Percentiles rank a stretch among this genome's conserved stretches.
These are phyloP conservation scores for Gambusia yucatana DNA, from an alignment of 2,797 vertebrate species.

Conservation along the genomic window DNA sequence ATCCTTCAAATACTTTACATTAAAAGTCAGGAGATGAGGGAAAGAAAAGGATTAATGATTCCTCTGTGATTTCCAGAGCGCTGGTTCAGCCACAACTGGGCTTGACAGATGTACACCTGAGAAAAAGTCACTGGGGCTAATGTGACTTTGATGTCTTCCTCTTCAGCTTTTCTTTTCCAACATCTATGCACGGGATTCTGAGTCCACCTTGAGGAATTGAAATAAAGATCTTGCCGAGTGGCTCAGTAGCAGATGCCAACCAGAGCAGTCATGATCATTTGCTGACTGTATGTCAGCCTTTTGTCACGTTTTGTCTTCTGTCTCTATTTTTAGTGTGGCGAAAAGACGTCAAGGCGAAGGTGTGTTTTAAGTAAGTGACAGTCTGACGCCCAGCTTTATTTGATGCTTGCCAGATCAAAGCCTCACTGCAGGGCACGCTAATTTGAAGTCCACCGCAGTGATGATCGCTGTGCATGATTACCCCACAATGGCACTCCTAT, in stretches of 20 bases:
- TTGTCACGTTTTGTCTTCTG: slow-evolving; percentile 73
- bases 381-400: slow-evolving; percentile 76
- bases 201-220: slow-evolving; percentile 67
- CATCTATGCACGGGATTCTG: slow-evolving; percentile 32
- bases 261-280: slow-evolving; percentile 65
- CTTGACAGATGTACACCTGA: slow-evolving; percentile 58
- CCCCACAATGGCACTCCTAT: slow-evolving; percentile 83
- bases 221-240: slow-evolving; percentile 54
- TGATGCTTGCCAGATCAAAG: slow-evolving; percentile 84
- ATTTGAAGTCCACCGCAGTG: slow-evolving; percentile 82
- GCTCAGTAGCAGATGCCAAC: slow-evolving; percentile 65
- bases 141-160: slow-evolving; percentile 71
- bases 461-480: slow-evolving; percentile 82
- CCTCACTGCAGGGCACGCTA: slow-evolving; percentile 76
- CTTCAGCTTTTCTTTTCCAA: slow-evolving; percentile 41
- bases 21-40: slow-evolving; percentile 35
- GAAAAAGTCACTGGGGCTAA: slow-evolving; percentile 57
- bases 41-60: slow-evolving; percentile 41
- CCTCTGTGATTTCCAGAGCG: slow-evolving; percentile 42
- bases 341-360: slow-evolving; percentile 77
- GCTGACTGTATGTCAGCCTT: slow-evolving; percentile 67
- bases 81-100: slow-evolving; percentile 43
- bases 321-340: slow-evolving; percentile 74
- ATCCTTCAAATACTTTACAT: slow-evolving; percentile 36
- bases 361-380: slow-evolving; percentile 83